Conservation (phyloP, 2,888 invertebrate genomes). For the Timandra comae region DNA sequence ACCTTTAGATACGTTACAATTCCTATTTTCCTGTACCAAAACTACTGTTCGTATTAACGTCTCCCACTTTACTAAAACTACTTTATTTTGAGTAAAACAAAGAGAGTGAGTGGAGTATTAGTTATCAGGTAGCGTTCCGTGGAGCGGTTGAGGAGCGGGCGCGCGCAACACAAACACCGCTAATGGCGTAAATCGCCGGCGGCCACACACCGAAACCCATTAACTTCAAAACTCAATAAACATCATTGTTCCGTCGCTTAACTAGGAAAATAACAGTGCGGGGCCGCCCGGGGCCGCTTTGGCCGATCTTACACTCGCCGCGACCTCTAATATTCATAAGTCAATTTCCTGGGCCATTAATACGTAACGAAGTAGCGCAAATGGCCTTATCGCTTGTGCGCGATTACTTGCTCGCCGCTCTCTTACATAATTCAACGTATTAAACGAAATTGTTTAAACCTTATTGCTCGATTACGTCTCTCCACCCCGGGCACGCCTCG, state of each 20-base stretch:
- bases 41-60: too few species aligned
- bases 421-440: conserved; percentile 78
- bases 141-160: conserved; percentile 1
- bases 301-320: conserved; percentile 60
- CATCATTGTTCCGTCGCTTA: conserved; percentile 70
- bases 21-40: too few species aligned
- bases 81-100: too few species aligned
- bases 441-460: conserved; percentile 79
- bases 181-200: conserved; percentile 61
- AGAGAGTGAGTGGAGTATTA: not conserved
- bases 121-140: not conserved
- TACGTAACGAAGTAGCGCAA: conserved; percentile 77
- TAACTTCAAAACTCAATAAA: conserved; percentile 71
- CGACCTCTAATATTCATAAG: conserved; percentile 77
- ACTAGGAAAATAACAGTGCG: conserved; percentile 64
- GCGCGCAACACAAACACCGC: conserved; percentile 45
- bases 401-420: conserved; percentile 75
- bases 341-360: conserved; percentile 77
- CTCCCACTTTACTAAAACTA: too few species aligned
- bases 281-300: conserved; percentile 66
- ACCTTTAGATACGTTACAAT: too few species aligned
- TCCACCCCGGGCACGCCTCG: conserved; percentile 72
- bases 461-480: conserved; percentile 77
- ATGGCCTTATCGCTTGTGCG: conserved; percentile 77
- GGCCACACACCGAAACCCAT: conserved; percentile 58